Base-by-base conservation (phyloP, 2,797 vertebrate genomes). In the Champsocephalus gunnari region DNA sequence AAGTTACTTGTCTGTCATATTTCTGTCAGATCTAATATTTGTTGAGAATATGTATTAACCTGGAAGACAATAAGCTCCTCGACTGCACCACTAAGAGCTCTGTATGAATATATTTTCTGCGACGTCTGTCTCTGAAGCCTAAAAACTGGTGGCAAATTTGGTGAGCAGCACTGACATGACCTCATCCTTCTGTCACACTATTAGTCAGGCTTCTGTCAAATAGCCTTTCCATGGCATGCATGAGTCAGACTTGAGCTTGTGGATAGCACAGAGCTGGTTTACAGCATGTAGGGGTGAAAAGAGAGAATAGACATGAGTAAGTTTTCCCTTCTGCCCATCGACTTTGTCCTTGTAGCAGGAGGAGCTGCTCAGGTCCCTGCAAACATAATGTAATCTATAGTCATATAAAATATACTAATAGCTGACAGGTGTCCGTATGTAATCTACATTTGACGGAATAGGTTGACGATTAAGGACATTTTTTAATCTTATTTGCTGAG, bases 101-200 rank as follows among this genome's bases (percentile, higher is more conserved):
- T 38, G 16, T 50, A 2, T 63, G 19, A 49, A 32, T 34, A 4
- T 4, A 32, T 32, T 38, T 57, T 53, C 19, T 13, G 5, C 50
- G 9, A 13, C 44, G 34, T 55, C 14, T 21, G 62, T 73, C 28
- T 34, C 51, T 75, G 59, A 71, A 28, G 21, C 16, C 14, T 38
- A 38, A 41, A 93, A 74, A 47, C 82, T 56, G 92, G 78, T 65
- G 92, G 90, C 19, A 95, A 93, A 91, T 92, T 89, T 43, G 90
- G 92, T 93, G 84, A 88, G 89, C 4, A 1, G 4, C 1, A 8
- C 16, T 49, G 44, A 80, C 14, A 17, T 38, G 41, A 72, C 69
- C 38, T 77, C 57, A 28, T 66, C 43, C 41, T 14, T 76, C 69
- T 63, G 60, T 75, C 59, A 32, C 47, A 4, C 0, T 61, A 47